Base-by-base conservation (phyloP, 1,140 invertebrate species). In the Apis laboriosa region DNA sequence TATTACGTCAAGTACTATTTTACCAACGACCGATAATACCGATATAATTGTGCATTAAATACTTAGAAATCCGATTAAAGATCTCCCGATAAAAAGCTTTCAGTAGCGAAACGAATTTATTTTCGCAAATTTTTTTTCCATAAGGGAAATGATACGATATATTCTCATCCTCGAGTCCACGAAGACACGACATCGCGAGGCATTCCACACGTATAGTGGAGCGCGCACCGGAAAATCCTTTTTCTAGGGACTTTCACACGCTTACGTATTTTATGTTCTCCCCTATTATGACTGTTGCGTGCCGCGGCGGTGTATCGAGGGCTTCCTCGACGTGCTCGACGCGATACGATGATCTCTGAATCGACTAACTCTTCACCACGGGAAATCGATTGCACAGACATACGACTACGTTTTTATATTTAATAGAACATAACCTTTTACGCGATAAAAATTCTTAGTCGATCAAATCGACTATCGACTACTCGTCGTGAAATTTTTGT, bases 171-270 rank as follows among this genome's bases (percentile, higher is more conserved):
- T 28, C 70, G 15, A 34, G 34, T 9, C 19, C 24, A 53, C 9
- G 51, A 51, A 28, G 70, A 28, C 51, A 55, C 19, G 51, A 55
- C 24, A 72, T 55, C 15, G 70, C n/a, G 4, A 72, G 24, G 17
- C 17, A 72, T 72, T 72, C 24, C 51, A 55, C 70, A 12, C 70
- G 13, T 19, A 55, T 53, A 24, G 15, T 9, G 24, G 17, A 71
- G 49, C 70, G 70, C 28, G 24, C 24, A 55, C 15, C 9, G 70
- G 51, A 72, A 72, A 72, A 72, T 72, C 70, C 70, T 55, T 72
- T 72, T 72, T 72, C 70, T 72, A 72, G 70, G 70, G 51, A 72
- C 70, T 72, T 55, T 72, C 70, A 72, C 70, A 72, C 70, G 70
- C 70, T 72, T 28, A 72, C 51, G 51, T 72, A 51, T 55, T 72